A percentile compares a stretch with the other conserved stretches of the same genome.
Conservation (phyloP, 2,888 invertebrate genomes). For the Lamproptera curius region DNA sequence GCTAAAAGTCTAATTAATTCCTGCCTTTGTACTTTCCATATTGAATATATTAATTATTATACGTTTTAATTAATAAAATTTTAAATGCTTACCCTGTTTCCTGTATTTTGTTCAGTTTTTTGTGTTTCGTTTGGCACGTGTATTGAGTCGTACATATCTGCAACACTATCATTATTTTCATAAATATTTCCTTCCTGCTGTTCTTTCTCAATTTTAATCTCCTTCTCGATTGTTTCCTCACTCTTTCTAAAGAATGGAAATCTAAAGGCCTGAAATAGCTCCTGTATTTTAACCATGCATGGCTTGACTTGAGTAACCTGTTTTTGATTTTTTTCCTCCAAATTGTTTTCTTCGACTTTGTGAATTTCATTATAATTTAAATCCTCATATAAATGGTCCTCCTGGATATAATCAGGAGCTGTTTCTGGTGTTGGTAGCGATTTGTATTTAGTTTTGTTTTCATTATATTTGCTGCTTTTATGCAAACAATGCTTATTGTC, state of each 20-base stretch:
- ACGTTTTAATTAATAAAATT: neutral
- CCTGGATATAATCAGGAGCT: constrained; percentile 42
- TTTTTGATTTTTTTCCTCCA: constrained; percentile 20
- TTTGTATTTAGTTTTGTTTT: constrained; percentile 53
- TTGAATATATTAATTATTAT: no score
- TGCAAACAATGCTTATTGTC: constrained; percentile 48
- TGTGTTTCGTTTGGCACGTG: constrained; percentile 35
- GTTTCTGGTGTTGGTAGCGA: constrained; percentile 51
- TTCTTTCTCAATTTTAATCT: constrained; percentile 13
- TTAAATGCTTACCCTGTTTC: constrained; percentile 29
- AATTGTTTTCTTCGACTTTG: constrained; percentile 30
- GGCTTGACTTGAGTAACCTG: constrained; percentile 39
- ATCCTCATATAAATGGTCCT: constrained; percentile 70
- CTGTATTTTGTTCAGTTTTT: constrained; percentile 19
- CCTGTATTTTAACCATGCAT: constrained; percentile 60
- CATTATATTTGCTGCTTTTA: constrained; percentile 47
- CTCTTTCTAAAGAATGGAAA: constrained; percentile 58
- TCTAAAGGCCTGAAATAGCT: constrained; percentile 58
- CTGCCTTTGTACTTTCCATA: no score
- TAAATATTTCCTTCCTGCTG: constrained; percentile 39
- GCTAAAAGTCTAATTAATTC: no score
- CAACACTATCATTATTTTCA: constrained; percentile 51
- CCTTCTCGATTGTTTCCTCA: constrained; percentile 36
- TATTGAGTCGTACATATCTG: constrained; percentile 66
- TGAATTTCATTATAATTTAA: constrained; percentile 56